Evolutionary conservation across 2,888 invertebrate species (phyloP), one percentile per base, ranked within the genome.

Genomic region (Synanthedon myopaeformis): DNA sequence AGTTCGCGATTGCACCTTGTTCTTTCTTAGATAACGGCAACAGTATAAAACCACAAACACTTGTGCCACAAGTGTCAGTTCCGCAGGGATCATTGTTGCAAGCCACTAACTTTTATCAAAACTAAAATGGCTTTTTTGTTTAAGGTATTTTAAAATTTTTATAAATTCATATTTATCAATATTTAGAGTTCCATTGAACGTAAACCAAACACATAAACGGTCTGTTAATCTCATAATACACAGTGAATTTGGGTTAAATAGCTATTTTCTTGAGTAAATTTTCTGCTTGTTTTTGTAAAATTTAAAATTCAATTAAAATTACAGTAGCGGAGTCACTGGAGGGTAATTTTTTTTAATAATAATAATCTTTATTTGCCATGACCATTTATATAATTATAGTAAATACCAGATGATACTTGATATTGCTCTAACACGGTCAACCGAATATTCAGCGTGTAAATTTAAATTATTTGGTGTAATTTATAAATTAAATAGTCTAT

Each of bases 41-140:
- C 70, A 86, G 86, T 87, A 87, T 78, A 35, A 35, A 35, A 87
- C 83, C 79, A 76, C 73, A 77, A 74, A 73, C 66, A 63, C 60
- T 70, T 58, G 62, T 59, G 58, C 61, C 61, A 57, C 59, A 59
- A 64, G 54, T 62, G 70, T 70, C 84, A 87, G 85, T 86, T 63
- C 72, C 64, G 60, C 65, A 65, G 72, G 77, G 67, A 72, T 70
- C 70, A 69, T 69, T 72, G 70, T 60, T 64, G 67, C 58, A 63
- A 61, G 61, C 60, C 62, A 67, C 66, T 58, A 61, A 57, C 54
- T 54, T 59, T 65, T 42, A 56, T 51, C 54, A 55, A 53, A 54
- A 59, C 57, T 59, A 69, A 72, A 70, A 87, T 87, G 86, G 82
- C 79, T 63, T 80, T 77, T 61, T 50, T 81, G 57, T 76, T 70